Evolutionary conservation across 2,797 vertebrate genomes (phyloP).

Genomic region (Cuculus canorus): DNA sequence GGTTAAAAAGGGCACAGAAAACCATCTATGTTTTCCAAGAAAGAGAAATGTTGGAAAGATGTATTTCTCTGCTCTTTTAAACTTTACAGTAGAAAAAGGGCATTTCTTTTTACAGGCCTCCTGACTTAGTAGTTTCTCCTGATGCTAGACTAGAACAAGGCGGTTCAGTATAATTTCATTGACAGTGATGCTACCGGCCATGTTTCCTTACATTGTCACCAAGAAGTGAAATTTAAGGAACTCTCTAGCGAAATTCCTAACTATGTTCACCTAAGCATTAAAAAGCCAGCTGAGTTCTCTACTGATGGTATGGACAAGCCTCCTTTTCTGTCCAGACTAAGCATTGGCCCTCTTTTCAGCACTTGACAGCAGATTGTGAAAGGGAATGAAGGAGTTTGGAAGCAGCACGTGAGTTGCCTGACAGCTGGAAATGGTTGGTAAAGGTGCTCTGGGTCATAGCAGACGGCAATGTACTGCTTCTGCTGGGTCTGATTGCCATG

Average conservation of each 20-base stretch:
- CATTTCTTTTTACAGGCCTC: not conserved
- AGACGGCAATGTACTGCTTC: not conserved
- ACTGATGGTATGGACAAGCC: not conserved
- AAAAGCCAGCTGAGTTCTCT: not conserved
- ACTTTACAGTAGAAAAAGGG: not conserved
- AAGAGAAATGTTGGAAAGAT: not conserved
- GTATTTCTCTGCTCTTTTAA: not conserved
- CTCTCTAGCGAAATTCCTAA: not conserved
- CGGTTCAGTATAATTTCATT: not conserved
- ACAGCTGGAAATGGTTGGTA: slow-evolving; percentile 33
- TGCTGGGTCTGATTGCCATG: not conserved
- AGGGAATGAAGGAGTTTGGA: not conserved
- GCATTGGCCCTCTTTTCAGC: not conserved
- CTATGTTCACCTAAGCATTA: not conserved
- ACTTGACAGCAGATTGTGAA: not conserved
- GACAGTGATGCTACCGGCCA: no score
- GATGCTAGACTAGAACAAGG: not conserved
- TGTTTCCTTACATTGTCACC: not conserved
- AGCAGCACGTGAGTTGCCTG: not conserved
- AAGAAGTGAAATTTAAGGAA: not conserved
- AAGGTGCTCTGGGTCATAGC: not conserved
- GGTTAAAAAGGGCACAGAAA: not conserved
- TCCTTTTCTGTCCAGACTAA: not conserved
- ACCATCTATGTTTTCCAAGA: not conserved
- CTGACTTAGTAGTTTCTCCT: not conserved